Conservation (phyloP, 2,888 invertebrate genomes). For the Ophion costatus region DNA sequence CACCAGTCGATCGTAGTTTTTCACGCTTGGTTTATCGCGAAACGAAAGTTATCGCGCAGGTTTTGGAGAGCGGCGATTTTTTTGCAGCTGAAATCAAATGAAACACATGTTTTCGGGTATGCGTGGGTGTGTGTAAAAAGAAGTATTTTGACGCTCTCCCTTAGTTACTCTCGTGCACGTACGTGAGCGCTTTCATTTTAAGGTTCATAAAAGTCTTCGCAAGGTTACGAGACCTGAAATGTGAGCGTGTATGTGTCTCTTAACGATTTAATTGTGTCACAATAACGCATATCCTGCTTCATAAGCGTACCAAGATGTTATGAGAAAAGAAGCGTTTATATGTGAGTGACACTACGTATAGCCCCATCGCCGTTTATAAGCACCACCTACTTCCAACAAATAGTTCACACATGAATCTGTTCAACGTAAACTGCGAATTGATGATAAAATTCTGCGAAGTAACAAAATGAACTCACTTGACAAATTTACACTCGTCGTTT, state of each 20-base stretch:
- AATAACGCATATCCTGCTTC: constrained; percentile 53
- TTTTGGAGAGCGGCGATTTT: neutral
- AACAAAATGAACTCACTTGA: neutral
- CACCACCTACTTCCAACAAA: neutral
- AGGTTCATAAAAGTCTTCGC: constrained; percentile 14
- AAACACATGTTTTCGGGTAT: neutral
- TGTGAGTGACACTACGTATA: neutral
- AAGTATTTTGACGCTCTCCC: neutral
- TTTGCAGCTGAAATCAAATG: neutral
- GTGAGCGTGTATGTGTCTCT: constrained; percentile 27
- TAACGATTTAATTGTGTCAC: constrained; percentile 59
- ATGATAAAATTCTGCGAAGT: neutral
- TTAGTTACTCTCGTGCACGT: neutral
- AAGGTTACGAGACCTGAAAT: constrained; percentile 30
- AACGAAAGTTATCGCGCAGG: neutral
- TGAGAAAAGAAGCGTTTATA: constrained; percentile 6
- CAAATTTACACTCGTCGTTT: neutral
- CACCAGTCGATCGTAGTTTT: neutral
- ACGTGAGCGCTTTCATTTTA: neutral
- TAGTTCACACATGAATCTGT: neutral
- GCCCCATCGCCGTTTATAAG: neutral
- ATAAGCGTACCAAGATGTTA: constrained; percentile 24
- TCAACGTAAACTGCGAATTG: neutral
- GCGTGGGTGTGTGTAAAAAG: neutral
- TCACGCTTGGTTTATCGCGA: neutral